phyloP scores from a whole-genome alignment of 2,113 vertebrate genomes.

The Vicugna pacos region DNA sequence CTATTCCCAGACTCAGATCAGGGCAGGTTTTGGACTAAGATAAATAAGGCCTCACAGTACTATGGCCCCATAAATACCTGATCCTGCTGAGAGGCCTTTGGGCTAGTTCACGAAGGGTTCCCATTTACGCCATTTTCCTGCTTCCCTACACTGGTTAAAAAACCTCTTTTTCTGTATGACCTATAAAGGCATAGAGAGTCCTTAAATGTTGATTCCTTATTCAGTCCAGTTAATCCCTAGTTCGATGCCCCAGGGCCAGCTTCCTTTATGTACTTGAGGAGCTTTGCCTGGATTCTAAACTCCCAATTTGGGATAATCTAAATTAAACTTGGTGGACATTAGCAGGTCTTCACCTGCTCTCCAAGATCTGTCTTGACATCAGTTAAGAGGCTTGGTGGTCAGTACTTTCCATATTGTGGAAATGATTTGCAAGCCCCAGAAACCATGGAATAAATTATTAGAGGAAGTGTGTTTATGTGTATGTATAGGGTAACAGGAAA shows the following conservation, averaged over 20 bases:
- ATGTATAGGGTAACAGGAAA: neutral
- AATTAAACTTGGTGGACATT: conserved; percentile 1
- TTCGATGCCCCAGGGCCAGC: neutral
- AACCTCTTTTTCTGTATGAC: neutral
- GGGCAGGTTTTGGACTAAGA: neutral
- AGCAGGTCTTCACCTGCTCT: conserved; percentile 11
- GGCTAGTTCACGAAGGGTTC: neutral
- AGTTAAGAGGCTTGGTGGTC: conserved; percentile 21
- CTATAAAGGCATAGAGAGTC: conserved; percentile 54
- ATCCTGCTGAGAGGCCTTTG: neutral
- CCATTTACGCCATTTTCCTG: neutral
- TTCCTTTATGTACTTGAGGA: conserved; percentile 31
- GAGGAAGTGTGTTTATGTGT: neutral
- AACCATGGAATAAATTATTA: neutral
- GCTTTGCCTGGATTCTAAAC: conserved; percentile 23
- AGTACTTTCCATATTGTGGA: neutral
- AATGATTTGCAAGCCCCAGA: neutral
- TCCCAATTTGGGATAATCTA: neutral
- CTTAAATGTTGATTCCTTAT: conserved; percentile 65
- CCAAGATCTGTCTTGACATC: neutral
- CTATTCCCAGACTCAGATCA: neutral
- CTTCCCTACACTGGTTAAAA: neutral
- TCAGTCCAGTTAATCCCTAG: neutral
- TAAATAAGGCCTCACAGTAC: neutral
- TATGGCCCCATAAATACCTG: neutral